Conservation (phyloP, 2,113 vertebrate genomes). For the Lamprologus sp. region DNA sequence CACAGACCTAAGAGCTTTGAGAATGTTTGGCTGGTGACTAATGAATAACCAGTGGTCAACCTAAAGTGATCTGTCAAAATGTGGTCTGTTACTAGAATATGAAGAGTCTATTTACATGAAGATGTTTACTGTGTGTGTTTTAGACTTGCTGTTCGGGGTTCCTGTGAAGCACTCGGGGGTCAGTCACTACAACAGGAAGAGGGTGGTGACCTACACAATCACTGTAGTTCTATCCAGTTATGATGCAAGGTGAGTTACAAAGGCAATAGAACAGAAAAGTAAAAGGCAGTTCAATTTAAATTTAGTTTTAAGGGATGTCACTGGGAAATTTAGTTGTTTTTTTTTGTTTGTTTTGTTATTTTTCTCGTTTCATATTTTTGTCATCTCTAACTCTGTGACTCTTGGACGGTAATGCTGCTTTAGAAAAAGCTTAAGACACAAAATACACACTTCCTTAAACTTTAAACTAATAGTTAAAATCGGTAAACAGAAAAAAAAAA, state of each 20-base stretch:
- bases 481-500: accelerated
- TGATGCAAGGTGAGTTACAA: constrained; percentile 77
- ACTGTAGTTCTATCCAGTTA: constrained; percentile 85
- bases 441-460: background rate
- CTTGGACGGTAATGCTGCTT: background rate
- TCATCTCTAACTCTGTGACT: background rate
- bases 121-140: background rate
- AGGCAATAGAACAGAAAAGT: accelerated
- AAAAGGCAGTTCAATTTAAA: background rate
- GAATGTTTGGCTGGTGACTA: background rate
- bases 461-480: background rate
- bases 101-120: background rate
- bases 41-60: background rate
- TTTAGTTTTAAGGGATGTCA: background rate
- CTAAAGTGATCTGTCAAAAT: background rate
- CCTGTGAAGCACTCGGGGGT: constrained; percentile 87
- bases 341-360: background rate
- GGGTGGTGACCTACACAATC: constrained; percentile 86
- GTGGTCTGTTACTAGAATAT: background rate
- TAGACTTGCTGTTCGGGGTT: constrained; percentile 92
- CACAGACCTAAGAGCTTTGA: background rate
- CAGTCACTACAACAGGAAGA: constrained; percentile 79
- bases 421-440: background rate
- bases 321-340: too few species aligned
- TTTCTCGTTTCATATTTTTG: accelerated